phyloP scores from a whole-genome alignment of 2,113 vertebrate genomes.

The Pelvicachromis taeniatus region DNA sequence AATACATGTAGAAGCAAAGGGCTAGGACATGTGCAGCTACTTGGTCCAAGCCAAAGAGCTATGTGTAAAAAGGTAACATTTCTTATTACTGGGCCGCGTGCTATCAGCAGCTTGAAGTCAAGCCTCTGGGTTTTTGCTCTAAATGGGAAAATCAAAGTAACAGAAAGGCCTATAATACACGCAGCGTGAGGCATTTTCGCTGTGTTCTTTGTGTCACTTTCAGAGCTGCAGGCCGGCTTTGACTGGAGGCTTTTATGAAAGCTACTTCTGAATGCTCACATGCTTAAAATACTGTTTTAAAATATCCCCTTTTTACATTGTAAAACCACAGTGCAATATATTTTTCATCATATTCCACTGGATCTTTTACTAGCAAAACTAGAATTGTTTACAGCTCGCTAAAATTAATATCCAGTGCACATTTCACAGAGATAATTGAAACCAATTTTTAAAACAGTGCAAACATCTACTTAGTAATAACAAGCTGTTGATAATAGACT shows the following conservation, averaged over 20 bases:
- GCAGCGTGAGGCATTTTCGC: not conserved
- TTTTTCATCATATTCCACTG: not conserved
- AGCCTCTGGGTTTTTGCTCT: not conserved
- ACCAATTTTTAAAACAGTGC: not conserved
- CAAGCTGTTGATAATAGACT: not conserved
- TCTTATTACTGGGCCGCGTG: not conserved
- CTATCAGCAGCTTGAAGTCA: conserved; percentile 2
- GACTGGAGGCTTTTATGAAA: not conserved
- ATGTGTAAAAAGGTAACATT: not conserved
- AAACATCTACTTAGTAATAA: not conserved
- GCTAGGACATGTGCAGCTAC: not conserved
- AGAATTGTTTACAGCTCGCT: not conserved
- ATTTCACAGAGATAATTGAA: not conserved
- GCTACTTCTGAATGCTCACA: not conserved
- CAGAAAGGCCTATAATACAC: not conserved
- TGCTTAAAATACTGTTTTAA: not conserved
- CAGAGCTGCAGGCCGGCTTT: not conserved
- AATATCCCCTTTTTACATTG: not conserved
- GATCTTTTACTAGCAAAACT: not conserved
- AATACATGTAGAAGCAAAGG: not conserved
- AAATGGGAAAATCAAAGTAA: not conserved
- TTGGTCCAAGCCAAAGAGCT: not conserved
- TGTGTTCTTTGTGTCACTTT: not conserved
- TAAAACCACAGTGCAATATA: not conserved
- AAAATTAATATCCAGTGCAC: not conserved